These are phyloP conservation scores for Nothoprocta pentlandii DNA, from an alignment of 2,113 vertebrate species.

Conservation along the genomic window DNA sequence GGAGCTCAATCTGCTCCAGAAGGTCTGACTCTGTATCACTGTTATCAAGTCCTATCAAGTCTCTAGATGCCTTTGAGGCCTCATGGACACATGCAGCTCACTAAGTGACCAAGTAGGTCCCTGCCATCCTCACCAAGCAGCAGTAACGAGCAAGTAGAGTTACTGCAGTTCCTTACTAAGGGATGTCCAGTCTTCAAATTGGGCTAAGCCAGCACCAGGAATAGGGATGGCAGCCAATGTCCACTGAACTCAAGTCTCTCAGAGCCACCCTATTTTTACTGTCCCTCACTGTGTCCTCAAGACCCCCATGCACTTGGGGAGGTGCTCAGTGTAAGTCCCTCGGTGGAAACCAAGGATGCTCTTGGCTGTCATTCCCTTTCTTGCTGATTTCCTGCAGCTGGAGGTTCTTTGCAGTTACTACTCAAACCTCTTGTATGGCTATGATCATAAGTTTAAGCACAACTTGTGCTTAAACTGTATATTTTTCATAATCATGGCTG, in stretches of 20 bases:
- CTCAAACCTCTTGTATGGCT: not conserved
- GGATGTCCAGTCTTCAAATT: not conserved
- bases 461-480: not conserved
- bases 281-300: not conserved
- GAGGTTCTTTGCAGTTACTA: accelerated
- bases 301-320: not conserved
- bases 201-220: not conserved
- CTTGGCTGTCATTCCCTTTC: accelerated
- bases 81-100: not conserved
- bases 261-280: not conserved
- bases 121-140: not conserved
- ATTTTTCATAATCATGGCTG: not conserved
- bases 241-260: too few relatives aligned
- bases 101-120: not conserved
- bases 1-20: not conserved
- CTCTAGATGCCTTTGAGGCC: not conserved
- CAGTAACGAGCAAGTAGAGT: not conserved
- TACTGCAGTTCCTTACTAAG: not conserved
- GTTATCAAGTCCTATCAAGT: not conserved
- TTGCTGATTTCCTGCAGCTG: not conserved
- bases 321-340: not conserved
- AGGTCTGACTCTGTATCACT: not conserved
- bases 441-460: accelerated
- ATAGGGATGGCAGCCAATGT: accelerated
- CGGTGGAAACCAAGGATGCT: not conserved